Evolutionary conservation across 2,113 vertebrate genomes (phyloP).

Genomic region (Grallaria varia): DNA sequence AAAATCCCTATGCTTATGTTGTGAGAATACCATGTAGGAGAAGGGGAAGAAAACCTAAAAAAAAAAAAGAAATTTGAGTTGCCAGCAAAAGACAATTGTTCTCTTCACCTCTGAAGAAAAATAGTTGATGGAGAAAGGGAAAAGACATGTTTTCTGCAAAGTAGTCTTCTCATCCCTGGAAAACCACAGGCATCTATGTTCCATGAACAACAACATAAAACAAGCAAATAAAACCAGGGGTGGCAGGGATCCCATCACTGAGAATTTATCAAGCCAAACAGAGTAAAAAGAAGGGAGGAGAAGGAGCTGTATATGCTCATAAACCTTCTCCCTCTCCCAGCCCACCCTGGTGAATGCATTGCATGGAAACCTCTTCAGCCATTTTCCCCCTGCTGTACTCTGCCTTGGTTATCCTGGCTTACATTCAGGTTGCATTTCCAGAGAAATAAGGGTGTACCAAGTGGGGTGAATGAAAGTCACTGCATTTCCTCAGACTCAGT

Average conservation of each 20-base stretch:
- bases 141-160: background rate
- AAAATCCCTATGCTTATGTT: background rate
- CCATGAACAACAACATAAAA: background rate
- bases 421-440: background rate
- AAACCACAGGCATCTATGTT: background rate
- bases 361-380: background rate
- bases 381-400: background rate
- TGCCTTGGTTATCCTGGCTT: background rate
- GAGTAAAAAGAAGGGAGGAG: background rate
- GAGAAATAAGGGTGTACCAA: background rate
- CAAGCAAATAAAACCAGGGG: background rate
- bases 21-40: background rate
- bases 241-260: background rate
- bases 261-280: background rate
- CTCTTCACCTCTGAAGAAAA: background rate
- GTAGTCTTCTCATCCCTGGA: background rate
- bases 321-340: background rate
- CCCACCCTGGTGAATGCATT: background rate
- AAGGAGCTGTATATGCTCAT: background rate
- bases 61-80: background rate
- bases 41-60: background rate
- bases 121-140: background rate
- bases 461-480: background rate
- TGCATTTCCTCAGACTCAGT: background rate
- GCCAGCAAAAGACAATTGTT: background rate